These are phyloP conservation scores for Cynopterus sphinx DNA, from an alignment of 2,797 vertebrate genomes.

Conservation along the genomic window DNA sequence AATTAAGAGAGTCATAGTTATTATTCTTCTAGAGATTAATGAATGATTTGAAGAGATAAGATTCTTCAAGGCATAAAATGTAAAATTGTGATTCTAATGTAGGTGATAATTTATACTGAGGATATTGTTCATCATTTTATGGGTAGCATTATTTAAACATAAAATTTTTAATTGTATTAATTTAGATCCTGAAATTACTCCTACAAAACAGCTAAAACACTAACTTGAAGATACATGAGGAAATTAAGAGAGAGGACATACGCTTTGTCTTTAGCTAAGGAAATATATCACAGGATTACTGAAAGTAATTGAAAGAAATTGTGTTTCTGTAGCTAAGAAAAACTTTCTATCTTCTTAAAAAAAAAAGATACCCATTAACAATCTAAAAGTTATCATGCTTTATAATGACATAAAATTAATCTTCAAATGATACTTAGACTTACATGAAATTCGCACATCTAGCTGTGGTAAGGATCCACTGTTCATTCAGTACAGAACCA, in stretches of 20 bases:
- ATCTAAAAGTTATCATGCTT: not conserved
- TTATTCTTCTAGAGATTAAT: not conserved
- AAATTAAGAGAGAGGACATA: not conserved
- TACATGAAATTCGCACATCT: conserved; percentile 71
- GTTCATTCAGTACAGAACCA: conserved; percentile 68
- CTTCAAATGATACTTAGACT: not conserved
- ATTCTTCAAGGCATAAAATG: too few species aligned
- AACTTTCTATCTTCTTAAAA: not conserved
- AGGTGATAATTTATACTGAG: not conserved
- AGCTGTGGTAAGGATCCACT: conserved; percentile 69
- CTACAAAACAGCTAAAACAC: too few species aligned
- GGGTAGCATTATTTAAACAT: not conserved
- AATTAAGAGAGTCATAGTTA: not conserved
- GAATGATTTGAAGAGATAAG: too few species aligned
- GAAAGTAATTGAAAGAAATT: too few species aligned
- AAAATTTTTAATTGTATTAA: not conserved
- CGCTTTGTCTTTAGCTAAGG: not conserved
- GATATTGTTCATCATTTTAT: not conserved
- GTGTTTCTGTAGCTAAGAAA: not conserved
- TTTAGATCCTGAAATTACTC: not conserved
- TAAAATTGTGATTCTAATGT: not conserved
- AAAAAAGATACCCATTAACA: not conserved
- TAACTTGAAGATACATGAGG: not conserved
- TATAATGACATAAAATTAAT: not conserved
- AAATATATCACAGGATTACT: not conserved